Evolutionary conservation across 1,140 invertebrate species (phyloP).

Genomic region (Fopius arisanus): DNA sequence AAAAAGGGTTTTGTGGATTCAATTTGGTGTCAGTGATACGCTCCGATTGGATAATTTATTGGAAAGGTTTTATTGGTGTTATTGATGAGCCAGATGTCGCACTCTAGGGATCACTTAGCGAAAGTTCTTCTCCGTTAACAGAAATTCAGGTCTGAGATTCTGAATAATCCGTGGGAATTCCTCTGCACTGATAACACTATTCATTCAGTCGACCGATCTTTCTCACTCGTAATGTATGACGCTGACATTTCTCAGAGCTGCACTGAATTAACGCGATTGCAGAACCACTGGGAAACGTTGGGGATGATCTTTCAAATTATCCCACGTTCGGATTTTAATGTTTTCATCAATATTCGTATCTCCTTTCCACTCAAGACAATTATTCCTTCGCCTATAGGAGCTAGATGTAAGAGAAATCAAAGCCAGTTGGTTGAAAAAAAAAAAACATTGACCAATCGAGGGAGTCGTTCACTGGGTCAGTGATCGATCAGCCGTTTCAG

Average conservation of each 20-base stretch:
- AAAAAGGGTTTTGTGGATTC: slow-evolving; percentile 32
- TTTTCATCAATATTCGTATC: too few relatives aligned
- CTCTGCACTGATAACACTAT: too few relatives aligned
- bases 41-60: slow-evolving; percentile 61
- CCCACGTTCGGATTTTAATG: neutral
- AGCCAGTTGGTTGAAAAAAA: too few relatives aligned
- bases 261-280: neutral
- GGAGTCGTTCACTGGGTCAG: neutral
- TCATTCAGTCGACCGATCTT: too few relatives aligned
- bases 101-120: neutral
- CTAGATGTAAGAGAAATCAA: too few relatives aligned
- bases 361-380: too few relatives aligned
- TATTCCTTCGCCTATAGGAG: too few relatives aligned
- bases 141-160: too few relatives aligned
- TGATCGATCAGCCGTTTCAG: neutral
- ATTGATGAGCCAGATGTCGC: slow-evolving; percentile 31
- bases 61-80: slow-evolving; percentile 23
- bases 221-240: too few relatives aligned
- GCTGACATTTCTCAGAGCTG: neutral
- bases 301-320: slow-evolving; percentile 20
- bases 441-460: neutral
- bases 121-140: neutral
- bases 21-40: slow-evolving; percentile 47
- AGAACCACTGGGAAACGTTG: neutral
- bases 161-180: too few relatives aligned